Percentiles rank a stretch among this genome's conserved stretches.
Conservation (phyloP, 2,113 vertebrate species). For the Cavia aperea region DNA sequence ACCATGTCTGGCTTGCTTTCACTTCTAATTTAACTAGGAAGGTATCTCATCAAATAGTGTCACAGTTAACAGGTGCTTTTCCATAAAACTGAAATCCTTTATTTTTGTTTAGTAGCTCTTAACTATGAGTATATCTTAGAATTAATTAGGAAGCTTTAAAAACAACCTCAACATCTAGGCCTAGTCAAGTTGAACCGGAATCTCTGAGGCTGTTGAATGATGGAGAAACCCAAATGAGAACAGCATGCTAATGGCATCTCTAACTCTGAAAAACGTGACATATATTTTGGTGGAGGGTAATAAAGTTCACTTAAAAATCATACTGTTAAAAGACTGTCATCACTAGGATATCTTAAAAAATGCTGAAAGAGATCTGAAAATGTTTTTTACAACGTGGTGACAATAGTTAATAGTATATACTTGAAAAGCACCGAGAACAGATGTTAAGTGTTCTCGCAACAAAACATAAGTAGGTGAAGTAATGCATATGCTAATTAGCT, state of each 20-base stretch:
- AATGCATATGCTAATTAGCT: not conserved
- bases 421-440: not conserved
- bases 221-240: not conserved
- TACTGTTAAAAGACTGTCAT: not conserved
- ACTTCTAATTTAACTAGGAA: not conserved
- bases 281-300: not conserved
- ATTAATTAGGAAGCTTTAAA: not conserved
- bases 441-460: not conserved
- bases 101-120: not conserved
- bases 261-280: not conserved
- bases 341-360: not conserved
- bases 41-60: not conserved
- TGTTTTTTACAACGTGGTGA: not conserved
- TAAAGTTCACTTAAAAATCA: not conserved
- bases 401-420: not conserved
- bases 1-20: not conserved
- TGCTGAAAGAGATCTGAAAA: not conserved
- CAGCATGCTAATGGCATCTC: not conserved
- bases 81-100: not conserved
- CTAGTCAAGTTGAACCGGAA: not conserved
- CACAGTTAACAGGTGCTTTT: not conserved
- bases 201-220: not conserved
- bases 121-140: not conserved
- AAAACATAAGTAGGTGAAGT: not conserved
- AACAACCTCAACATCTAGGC: not conserved